Conservation (phyloP, 2,113 vertebrate species). For the Cyprinus carpio region DNA sequence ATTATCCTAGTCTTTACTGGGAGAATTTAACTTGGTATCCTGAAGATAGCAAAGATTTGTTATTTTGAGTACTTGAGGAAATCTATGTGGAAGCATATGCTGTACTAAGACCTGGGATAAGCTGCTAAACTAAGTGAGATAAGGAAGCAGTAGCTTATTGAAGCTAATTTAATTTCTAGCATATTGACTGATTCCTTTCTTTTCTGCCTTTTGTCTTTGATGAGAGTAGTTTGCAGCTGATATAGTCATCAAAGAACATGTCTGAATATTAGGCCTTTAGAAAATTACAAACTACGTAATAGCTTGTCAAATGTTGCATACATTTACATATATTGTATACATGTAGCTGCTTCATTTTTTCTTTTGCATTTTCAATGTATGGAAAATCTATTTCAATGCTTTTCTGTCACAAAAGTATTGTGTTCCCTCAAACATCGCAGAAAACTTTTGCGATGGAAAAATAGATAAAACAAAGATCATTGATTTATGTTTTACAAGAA, state of each 20-base stretch:
- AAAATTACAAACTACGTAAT: not conserved
- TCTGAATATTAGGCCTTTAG: not conserved
- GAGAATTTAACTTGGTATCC: not conserved
- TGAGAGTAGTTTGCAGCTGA: not conserved
- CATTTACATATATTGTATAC: no score
- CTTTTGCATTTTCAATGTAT: not conserved
- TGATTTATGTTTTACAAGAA: no score
- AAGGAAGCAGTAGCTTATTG: constrained; percentile 11
- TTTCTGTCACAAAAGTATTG: no score
- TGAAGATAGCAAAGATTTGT: constrained; percentile 17
- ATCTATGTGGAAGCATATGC: not conserved
- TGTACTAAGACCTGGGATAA: constrained; percentile 4
- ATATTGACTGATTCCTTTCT: not conserved
- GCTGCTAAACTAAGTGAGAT: constrained; percentile 17
- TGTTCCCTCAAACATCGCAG: no score
- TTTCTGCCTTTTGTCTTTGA: constrained; percentile 5
- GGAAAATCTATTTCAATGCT: not conserved
- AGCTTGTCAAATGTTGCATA: not conserved
- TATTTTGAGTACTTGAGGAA: constrained; percentile 1
- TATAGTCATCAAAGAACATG: not conserved
- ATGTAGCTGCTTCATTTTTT: not conserved
- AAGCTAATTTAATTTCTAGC: constrained; percentile 22
- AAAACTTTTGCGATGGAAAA: no score
- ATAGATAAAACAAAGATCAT: no score
- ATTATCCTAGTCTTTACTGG: constrained; percentile 9